Percentiles rank a stretch among this genome's conserved stretches.
These are phyloP conservation scores for Haemorhous mexicanus DNA, from an alignment of 2,113 vertebrate genomes.

Conservation along the genomic window DNA sequence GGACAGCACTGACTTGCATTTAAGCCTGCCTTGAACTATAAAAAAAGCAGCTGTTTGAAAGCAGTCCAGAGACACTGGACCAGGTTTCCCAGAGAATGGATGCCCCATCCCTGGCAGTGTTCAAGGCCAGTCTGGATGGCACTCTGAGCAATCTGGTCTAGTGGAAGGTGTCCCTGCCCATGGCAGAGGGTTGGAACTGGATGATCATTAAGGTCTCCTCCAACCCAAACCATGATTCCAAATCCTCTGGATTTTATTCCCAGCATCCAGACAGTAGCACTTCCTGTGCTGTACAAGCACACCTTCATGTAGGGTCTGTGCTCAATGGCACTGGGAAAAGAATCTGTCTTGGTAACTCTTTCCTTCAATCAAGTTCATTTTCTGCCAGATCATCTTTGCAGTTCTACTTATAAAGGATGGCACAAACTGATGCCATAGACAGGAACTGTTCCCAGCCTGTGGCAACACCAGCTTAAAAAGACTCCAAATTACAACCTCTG, in stretches of 20 bases:
- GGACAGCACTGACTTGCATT: not conserved
- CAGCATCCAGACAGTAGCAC: not conserved
- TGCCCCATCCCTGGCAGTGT: not conserved
- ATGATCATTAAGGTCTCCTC: not conserved
- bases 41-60: not conserved
- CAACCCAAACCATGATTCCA: not conserved
- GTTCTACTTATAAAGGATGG: not conserved
- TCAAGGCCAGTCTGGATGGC: not conserved
- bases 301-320: not conserved
- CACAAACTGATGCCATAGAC: not conserved
- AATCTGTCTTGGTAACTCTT: not conserved
- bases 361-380: rapidly evolving
- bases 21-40: not conserved
- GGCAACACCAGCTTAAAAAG: not conserved
- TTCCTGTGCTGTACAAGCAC: not conserved
- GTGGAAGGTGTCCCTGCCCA: not conserved
- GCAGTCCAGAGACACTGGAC: not conserved
- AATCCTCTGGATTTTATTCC: not conserved
- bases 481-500: not conserved
- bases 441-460: not conserved
- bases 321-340: not conserved
- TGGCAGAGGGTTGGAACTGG: not conserved
- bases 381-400: not conserved
- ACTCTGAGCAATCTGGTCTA: not conserved
- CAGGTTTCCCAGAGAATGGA: not conserved